phyloP scores from a whole-genome alignment of 2,797 vertebrate genomes.

The Enteromius unitaeniatus region DNA sequence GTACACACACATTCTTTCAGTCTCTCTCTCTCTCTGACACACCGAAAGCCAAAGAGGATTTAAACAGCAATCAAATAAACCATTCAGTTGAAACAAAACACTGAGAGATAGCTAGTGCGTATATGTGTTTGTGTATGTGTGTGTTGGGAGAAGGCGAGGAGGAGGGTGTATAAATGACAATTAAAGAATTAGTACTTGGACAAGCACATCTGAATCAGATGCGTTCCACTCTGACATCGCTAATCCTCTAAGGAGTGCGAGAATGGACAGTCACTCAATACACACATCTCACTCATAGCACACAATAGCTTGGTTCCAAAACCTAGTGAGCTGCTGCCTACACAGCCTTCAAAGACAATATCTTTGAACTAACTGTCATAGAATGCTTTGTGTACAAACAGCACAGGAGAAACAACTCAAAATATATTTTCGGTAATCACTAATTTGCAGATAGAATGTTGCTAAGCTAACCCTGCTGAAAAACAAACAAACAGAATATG shows the following conservation, averaged over 20 bases:
- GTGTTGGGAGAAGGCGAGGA: slow-evolving; percentile 30
- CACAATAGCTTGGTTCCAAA: background rate
- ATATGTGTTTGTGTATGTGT: slow-evolving; percentile 34
- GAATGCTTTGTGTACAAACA: background rate
- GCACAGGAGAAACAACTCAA: slow-evolving; percentile 3
- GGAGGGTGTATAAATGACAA: slow-evolving; percentile 72
- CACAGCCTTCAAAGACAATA: slow-evolving; percentile 7
- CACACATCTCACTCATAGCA: slow-evolving; percentile 10
- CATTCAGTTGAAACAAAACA: slow-evolving; percentile 73
- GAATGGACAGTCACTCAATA: slow-evolving; percentile 26
- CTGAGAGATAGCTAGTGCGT: slow-evolving; percentile 25
- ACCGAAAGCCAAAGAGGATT: slow-evolving; percentile 76
- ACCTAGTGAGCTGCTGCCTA: slow-evolving; percentile 3
- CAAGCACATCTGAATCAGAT: slow-evolving; percentile 62
- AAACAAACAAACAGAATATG: no score
- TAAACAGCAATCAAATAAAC: slow-evolving; percentile 74
- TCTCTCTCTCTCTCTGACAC: slow-evolving; percentile 71
- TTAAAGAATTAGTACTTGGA: slow-evolving; percentile 71
- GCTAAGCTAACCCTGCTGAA: background rate
- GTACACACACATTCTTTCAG: slow-evolving; percentile 66
- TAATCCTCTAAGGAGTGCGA: slow-evolving; percentile 32
- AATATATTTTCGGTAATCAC: no score
- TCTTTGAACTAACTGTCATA: background rate
- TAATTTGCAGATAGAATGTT: background rate
- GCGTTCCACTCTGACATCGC: slow-evolving; percentile 10